Conservation (phyloP, 1,140 invertebrate genomes). For the Triops longicaudatus region DNA sequence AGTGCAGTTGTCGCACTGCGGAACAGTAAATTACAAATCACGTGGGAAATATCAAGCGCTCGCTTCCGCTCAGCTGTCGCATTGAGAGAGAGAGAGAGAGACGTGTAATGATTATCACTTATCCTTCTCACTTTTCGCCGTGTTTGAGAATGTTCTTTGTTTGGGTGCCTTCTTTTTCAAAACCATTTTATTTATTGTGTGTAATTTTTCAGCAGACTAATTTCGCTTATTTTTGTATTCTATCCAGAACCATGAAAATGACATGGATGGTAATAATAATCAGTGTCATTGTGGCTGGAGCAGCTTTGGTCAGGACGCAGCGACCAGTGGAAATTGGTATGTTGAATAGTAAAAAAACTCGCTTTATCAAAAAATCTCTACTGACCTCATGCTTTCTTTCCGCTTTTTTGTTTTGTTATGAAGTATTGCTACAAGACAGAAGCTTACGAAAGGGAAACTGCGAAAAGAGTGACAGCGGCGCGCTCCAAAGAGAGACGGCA, state of each 20-base stretch:
- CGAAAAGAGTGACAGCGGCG: neutral
- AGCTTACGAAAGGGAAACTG: conserved; percentile 17
- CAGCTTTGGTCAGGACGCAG: neutral
- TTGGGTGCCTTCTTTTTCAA: neutral
- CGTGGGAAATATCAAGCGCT: neutral
- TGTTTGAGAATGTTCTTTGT: neutral
- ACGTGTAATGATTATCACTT: neutral
- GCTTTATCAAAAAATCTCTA: neutral
- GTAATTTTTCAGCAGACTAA: neutral
- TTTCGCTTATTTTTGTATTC: neutral
- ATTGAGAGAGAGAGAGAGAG: neutral
- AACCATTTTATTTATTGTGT: neutral
- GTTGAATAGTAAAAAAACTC: neutral
- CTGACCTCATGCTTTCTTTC: neutral
- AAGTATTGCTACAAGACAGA: conserved; percentile 25
- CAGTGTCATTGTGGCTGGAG: neutral
- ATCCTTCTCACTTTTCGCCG: neutral
- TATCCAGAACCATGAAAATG: neutral
- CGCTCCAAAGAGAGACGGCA: conserved; percentile 26
- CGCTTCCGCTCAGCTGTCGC: neutral
- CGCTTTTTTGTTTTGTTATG: neutral
- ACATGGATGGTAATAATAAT: conserved; percentile 16
- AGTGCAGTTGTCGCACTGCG: neutral
- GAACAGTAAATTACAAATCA: conserved; percentile 6
- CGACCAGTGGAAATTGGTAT: conserved; percentile 11